Percentiles rank a stretch among this genome's conserved stretches.
These are phyloP conservation scores for Burhinus bistriatus DNA, from an alignment of 2,113 vertebrate species.

Conservation along the genomic window DNA sequence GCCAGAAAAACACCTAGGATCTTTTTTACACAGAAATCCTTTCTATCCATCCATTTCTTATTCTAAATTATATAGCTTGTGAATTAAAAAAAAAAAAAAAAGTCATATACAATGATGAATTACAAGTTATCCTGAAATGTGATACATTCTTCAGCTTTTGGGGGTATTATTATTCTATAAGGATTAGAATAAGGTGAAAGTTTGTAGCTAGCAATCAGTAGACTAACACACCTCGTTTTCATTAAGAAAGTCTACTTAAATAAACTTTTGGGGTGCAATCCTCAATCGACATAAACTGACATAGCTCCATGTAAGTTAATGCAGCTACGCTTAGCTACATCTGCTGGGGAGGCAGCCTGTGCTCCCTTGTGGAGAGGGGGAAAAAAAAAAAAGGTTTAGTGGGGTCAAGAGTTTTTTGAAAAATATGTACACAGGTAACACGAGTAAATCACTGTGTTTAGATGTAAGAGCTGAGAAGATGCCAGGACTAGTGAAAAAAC, in stretches of 20 bases:
- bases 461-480: not conserved
- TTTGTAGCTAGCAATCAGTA: not conserved
- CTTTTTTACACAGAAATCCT: not conserved
- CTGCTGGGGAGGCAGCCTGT: not conserved
- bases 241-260: not conserved
- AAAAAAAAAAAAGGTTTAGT: not conserved
- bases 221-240: not conserved
- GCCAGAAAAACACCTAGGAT: not conserved
- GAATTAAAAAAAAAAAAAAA: not conserved
- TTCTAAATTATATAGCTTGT: not conserved
- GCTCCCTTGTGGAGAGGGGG: not conserved
- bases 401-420: not conserved
- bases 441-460: not conserved
- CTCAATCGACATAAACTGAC: not conserved
- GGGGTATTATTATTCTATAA: not conserved
- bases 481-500: not conserved
- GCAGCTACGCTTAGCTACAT: not conserved
- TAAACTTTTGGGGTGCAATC: not conserved
- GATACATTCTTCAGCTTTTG: not conserved
- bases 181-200: not conserved
- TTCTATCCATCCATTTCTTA: not conserved
- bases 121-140: not conserved
- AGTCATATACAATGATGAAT: not conserved
- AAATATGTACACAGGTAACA: not conserved
- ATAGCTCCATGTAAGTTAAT: not conserved